Conservation (phyloP, 2,888 invertebrate genomes). For the Andrena trimmerana region DNA sequence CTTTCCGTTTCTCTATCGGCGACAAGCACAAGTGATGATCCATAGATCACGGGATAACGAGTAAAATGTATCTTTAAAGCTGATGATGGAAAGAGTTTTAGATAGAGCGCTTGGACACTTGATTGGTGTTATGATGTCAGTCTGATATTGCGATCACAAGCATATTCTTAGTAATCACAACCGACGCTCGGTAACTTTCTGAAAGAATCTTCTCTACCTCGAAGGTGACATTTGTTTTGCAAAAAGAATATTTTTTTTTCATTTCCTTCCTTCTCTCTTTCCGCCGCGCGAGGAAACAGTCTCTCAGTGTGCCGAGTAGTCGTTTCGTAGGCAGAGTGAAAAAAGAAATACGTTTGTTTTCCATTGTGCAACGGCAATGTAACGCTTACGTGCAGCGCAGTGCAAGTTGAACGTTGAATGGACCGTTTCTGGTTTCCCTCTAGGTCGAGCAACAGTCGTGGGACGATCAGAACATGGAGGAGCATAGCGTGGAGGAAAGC, state of each 20-base stretch:
- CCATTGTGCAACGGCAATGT: slow-evolving; percentile 14
- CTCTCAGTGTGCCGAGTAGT: slow-evolving; percentile 59
- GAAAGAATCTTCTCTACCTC: slow-evolving; percentile 19
- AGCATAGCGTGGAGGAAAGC: slow-evolving; percentile 68
- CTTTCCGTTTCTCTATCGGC: background rate
- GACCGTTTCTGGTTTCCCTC: slow-evolving; percentile 9
- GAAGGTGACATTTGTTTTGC: slow-evolving; percentile 29
- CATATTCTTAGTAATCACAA: slow-evolving; percentile 71
- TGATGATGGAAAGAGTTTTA: background rate
- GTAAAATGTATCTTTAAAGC: background rate
- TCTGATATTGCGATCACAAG: slow-evolving; percentile 58
- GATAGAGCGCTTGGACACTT: slow-evolving; percentile 67
- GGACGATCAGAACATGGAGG: slow-evolving; percentile 77
- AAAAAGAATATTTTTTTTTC: background rate
- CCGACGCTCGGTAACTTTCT: slow-evolving; percentile 10
- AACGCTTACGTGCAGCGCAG: background rate
- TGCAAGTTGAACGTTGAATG: background rate
- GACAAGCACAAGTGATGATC: slow-evolving; percentile 55
- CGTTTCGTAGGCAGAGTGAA: slow-evolving; percentile 28
- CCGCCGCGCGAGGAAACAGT: slow-evolving; percentile 18
- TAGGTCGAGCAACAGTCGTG: slow-evolving; percentile 76
- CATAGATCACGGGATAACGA: slow-evolving; percentile 17
- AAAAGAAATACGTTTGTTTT: slow-evolving; percentile 24
- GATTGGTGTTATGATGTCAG: slow-evolving; percentile 65
- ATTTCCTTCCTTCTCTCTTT: too few species aligned